These are phyloP conservation scores for Ictalurus furcatus DNA, from an alignment of 2,113 vertebrate genomes.

Conservation along the genomic window DNA sequence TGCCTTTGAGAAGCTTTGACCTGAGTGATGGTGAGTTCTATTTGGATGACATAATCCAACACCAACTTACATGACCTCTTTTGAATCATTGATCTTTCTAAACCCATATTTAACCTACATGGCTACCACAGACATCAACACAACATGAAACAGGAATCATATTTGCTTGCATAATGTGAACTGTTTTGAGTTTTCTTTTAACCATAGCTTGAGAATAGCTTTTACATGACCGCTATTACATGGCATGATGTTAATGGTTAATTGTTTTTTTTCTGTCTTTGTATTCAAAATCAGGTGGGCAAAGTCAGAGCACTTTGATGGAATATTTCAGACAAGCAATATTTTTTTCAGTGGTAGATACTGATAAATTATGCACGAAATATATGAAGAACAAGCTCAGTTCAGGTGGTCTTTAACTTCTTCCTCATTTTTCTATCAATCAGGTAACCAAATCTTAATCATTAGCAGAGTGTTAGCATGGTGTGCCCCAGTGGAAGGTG, in stretches of 20 bases:
- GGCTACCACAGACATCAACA: not conserved
- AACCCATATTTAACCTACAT: not conserved
- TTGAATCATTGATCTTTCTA: not conserved
- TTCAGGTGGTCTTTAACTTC: not conserved
- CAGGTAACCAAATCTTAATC: not conserved
- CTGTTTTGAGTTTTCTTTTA: not conserved
- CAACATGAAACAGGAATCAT: not conserved
- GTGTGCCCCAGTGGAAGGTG: constrained; percentile 14
- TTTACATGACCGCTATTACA: not conserved
- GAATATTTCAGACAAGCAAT: not conserved
- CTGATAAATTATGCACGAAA: not conserved
- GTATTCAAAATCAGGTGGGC: not conserved
- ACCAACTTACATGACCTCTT: not conserved
- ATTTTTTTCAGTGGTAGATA: not conserved
- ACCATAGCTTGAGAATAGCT: no score
- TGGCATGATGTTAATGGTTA: not conserved
- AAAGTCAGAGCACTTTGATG: not conserved
- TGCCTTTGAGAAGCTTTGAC: not conserved
- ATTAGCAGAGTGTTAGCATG: not conserved
- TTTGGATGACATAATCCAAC: not conserved
- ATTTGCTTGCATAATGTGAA: not conserved
- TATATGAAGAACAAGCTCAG: no score
- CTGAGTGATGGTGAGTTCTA: not conserved
- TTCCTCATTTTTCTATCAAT: not conserved
- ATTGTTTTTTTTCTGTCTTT: not conserved